Conservation (phyloP, 2,797 vertebrate species). For the Gephyroberyx darwinii region DNA sequence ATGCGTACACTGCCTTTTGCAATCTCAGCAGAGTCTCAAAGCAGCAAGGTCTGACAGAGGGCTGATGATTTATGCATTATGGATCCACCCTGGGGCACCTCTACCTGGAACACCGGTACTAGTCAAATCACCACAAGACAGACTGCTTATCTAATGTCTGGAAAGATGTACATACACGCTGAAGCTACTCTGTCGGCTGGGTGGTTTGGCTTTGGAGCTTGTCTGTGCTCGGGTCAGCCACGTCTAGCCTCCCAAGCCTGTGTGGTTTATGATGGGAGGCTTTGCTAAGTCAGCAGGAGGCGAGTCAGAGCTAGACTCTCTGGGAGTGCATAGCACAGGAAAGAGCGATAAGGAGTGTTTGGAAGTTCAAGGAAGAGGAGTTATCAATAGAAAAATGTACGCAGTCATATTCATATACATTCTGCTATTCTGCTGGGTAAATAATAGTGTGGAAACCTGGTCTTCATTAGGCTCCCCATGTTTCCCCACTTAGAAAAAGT, state of each 20-base stretch:
- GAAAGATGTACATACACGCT: slow-evolving; percentile 53
- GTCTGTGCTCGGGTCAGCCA: slow-evolving; percentile 71
- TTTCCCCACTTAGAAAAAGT: slow-evolving; percentile 21
- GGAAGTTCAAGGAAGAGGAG: slow-evolving; percentile 29
- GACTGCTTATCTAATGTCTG: slow-evolving; percentile 79
- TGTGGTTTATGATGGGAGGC: slow-evolving; percentile 75
- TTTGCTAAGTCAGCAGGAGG: slow-evolving; percentile 78
- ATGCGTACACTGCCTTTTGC: slow-evolving; percentile 16
- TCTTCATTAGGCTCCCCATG: slow-evolving; percentile 42
- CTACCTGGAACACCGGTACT: slow-evolving; percentile 54
- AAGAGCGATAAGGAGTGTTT: slow-evolving; percentile 31
- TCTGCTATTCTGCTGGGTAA: slow-evolving; percentile 35
- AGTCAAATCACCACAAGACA: slow-evolving; percentile 72
- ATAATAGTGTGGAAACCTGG: slow-evolving; percentile 52
- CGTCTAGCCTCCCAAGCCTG: slow-evolving; percentile 71
- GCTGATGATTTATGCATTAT: slow-evolving; percentile 66
- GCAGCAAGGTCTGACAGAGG: slow-evolving; percentile 50
- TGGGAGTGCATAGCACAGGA: slow-evolving; percentile 41
- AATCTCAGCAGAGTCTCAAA: slow-evolving; percentile 37
- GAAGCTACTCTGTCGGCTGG: slow-evolving; percentile 71
- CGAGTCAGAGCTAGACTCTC: slow-evolving; percentile 72
- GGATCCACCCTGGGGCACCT: slow-evolving; percentile 50
- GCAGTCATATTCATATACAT: slow-evolving; percentile 3
- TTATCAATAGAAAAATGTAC: slow-evolving; percentile 18
- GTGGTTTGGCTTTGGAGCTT: slow-evolving; percentile 67